Conservation (phyloP, 2,113 vertebrate genomes). For the Poicephalus gulielmi region DNA sequence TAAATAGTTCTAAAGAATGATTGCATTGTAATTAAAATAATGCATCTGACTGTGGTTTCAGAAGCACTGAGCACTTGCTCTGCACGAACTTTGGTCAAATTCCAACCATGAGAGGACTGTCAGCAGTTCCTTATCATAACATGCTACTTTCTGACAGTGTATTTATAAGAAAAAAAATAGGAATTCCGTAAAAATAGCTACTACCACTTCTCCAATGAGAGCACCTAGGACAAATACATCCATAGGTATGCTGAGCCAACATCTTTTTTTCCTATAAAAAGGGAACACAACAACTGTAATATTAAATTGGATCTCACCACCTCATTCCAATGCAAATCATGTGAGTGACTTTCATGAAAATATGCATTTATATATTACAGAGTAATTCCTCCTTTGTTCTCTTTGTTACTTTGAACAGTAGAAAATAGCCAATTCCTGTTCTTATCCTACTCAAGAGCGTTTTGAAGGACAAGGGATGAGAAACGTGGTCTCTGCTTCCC, state of each 20-base stretch:
- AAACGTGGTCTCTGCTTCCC: not conserved
- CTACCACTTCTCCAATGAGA: not conserved
- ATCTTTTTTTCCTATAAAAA: not conserved
- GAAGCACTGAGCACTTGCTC: not conserved
- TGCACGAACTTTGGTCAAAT: not conserved
- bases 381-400: not conserved
- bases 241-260: not conserved
- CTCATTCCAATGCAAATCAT: fast-evolving
- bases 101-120: not conserved
- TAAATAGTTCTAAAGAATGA: not conserved
- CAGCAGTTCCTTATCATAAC: not conserved
- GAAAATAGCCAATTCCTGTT: not conserved
- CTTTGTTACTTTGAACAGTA: not conserved
- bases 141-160: not conserved
- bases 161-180: not conserved
- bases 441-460: fast-evolving
- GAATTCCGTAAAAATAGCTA: not conserved
- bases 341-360: not conserved
- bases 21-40: fast-evolving
- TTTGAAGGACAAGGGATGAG: not conserved
- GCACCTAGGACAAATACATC: not conserved
- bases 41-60: fast-evolving
- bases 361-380: fast-evolving
- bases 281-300: fast-evolving
- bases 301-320: not conserved